phyloP scores from a whole-genome alignment of 2,888 invertebrate genomes.

The Drosophila paramelanica region DNA sequence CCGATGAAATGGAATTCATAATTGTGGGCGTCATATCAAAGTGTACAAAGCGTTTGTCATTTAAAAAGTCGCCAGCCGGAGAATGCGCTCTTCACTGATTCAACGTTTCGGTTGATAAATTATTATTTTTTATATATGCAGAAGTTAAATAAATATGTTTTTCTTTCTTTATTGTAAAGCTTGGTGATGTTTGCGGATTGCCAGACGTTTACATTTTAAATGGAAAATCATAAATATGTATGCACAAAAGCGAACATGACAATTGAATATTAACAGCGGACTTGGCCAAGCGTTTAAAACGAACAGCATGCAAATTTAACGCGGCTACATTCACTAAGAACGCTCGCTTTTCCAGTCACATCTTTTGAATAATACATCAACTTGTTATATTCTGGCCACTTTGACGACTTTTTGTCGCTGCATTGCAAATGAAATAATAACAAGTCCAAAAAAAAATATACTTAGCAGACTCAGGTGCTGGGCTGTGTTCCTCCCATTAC shows the following conservation, averaged over 20 bases:
- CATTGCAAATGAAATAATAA: slow-evolving; percentile 42
- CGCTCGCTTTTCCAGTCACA: neutral
- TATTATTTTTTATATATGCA: slow-evolving; percentile 1
- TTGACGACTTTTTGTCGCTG: slow-evolving; percentile 28
- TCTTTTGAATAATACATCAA: slow-evolving; percentile 16
- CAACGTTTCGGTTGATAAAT: slow-evolving; percentile 8
- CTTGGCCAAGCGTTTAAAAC: neutral
- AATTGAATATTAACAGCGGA: slow-evolving; percentile 21
- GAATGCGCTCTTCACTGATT: slow-evolving; percentile 1
- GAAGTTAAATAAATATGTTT: slow-evolving; percentile 8
- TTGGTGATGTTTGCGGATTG: neutral
- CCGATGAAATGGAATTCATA: slow-evolving; percentile 55
- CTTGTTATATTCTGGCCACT: slow-evolving; percentile 27
- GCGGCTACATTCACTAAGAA: slow-evolving; percentile 2
- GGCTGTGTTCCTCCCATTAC: neutral
- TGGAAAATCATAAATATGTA: neutral
- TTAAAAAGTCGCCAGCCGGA: slow-evolving; percentile 19
- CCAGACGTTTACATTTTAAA: neutral
- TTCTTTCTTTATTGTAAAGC: neutral
- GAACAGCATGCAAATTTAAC: neutral
- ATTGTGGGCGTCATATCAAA: slow-evolving; percentile 44
- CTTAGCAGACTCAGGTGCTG: neutral
- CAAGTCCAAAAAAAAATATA: neutral
- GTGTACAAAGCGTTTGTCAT: slow-evolving; percentile 8
- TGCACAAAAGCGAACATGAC: slow-evolving; percentile 4